Conservation (phyloP, 2,113 vertebrate genomes). For the Ptyas mucosa region DNA sequence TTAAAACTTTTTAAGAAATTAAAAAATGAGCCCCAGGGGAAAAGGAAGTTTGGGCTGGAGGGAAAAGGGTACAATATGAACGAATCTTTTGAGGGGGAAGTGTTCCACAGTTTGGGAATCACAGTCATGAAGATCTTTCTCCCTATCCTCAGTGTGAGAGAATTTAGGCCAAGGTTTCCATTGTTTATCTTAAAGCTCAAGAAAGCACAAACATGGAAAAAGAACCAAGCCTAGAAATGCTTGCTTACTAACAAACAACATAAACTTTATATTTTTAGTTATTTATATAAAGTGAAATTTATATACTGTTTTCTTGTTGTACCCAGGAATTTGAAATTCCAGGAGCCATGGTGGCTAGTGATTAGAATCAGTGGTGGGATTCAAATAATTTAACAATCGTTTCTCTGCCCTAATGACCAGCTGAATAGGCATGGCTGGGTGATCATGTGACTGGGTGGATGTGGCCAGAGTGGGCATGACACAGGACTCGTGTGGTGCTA, state of each 20-base stretch:
- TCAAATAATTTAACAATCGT: too few species aligned
- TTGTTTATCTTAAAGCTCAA: neutral
- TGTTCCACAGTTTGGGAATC: neutral
- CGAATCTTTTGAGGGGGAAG: neutral
- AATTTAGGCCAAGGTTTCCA: neutral
- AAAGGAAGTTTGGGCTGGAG: neutral
- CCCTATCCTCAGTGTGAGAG: neutral
- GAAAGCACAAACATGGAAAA: neutral
- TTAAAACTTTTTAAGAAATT: neutral
- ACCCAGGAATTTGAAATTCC: neutral
- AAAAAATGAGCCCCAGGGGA: neutral
- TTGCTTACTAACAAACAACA: neutral
- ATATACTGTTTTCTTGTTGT: neutral
- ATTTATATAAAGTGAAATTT: neutral
- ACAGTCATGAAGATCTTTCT: neutral
- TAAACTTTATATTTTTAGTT: neutral
- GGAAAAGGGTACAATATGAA: neutral
- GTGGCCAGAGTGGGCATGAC: too few species aligned
- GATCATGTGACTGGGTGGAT: too few species aligned
- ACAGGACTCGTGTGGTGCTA: too few species aligned
- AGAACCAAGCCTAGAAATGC: neutral
- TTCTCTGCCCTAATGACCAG: too few species aligned
- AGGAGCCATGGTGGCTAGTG: too few species aligned
- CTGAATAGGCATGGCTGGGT: too few species aligned
- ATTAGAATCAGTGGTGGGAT: too few species aligned